Conservation (phyloP, 2,888 invertebrate species). For the Nephrotoma flavescens region DNA sequence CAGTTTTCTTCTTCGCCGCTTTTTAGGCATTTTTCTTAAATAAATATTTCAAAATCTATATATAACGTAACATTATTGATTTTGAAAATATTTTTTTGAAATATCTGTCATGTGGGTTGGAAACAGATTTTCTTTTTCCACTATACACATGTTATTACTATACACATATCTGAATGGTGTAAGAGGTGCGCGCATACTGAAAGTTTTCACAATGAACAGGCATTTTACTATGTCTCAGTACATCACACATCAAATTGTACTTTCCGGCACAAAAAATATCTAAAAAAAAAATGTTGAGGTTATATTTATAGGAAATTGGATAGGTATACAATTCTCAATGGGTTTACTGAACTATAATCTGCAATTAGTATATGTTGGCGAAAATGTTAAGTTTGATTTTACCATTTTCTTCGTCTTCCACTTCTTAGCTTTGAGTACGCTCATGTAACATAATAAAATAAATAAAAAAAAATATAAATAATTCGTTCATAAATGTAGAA, state of each 20-base stretch:
- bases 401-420: not conserved
- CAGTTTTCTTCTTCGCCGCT: not conserved
- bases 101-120: not conserved
- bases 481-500: not conserved
- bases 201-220: not conserved
- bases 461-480: not conserved
- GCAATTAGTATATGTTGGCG: not conserved
- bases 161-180: not conserved
- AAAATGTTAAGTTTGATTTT: not conserved
- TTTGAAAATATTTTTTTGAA: not conserved
- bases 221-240: not conserved
- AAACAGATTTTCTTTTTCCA: not conserved
- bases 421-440: not conserved
- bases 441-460: not conserved
- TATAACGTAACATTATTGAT: not conserved
- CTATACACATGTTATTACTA: not conserved
- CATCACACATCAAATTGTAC: not conserved
- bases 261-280: no score
- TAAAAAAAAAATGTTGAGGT: not conserved
- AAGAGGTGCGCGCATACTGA: not conserved
- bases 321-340: not conserved
- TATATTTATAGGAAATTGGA: not conserved
- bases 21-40: not conserved
- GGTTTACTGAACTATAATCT: not conserved
- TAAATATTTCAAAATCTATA: not conserved